These are phyloP conservation scores for Drosophila aldrichi DNA, from an alignment of 2,888 invertebrate species.

Conservation along the genomic window DNA sequence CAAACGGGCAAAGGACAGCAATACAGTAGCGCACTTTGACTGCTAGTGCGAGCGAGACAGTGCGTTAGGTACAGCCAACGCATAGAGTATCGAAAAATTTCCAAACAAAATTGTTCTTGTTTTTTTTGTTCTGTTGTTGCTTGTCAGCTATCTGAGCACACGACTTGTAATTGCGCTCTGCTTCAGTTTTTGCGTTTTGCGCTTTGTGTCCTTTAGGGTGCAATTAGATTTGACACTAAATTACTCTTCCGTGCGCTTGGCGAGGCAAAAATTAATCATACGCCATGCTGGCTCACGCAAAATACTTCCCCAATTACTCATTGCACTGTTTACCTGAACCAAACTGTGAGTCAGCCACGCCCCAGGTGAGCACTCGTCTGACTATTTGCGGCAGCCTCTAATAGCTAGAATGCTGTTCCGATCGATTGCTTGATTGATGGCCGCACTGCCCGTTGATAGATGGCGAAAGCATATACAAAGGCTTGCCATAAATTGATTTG, in stretches of 20 bases:
- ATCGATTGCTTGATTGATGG: slow-evolving; percentile 43
- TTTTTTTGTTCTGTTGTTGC: slow-evolving; percentile 51
- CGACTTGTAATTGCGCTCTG: slow-evolving; percentile 51
- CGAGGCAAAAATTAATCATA: slow-evolving; percentile 71
- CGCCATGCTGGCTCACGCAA: slow-evolving; percentile 49
- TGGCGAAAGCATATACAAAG: slow-evolving; percentile 17
- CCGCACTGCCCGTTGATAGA: background rate
- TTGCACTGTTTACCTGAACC: slow-evolving; percentile 14
- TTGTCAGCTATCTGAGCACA: slow-evolving; percentile 67
- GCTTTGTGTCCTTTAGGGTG: slow-evolving; percentile 55
- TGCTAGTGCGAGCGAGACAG: slow-evolving; percentile 3
- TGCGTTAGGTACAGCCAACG: slow-evolving; percentile 12
- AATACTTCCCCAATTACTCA: slow-evolving; percentile 45
- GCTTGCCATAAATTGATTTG: slow-evolving; percentile 24
- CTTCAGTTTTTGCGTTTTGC: slow-evolving; percentile 4
- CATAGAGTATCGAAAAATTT: slow-evolving; percentile 42
- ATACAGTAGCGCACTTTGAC: background rate
- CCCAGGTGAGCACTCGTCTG: slow-evolving; percentile 32
- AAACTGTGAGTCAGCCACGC: slow-evolving; percentile 44
- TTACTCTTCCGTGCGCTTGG: slow-evolving; percentile 51
- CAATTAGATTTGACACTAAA: slow-evolving; percentile 75
- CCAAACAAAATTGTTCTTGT: slow-evolving; percentile 44
- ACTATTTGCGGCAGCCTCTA: slow-evolving; percentile 22
- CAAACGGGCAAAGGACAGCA: background rate
- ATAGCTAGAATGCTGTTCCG: slow-evolving; percentile 35